Evolutionary conservation across 2,888 invertebrate species (phyloP), one percentile per base, ranked within the genome.

Genomic region (Rhopalosiphum nymphaeae): DNA sequence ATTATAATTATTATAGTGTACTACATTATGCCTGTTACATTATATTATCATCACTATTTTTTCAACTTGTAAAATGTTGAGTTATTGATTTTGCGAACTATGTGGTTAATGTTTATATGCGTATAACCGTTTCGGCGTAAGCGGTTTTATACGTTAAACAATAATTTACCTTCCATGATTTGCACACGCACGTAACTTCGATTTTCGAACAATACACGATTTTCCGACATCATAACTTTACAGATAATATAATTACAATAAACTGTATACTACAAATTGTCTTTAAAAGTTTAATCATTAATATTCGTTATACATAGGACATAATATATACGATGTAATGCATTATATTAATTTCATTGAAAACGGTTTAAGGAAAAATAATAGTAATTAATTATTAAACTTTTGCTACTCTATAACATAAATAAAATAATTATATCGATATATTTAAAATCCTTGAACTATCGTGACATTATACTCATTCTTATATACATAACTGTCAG

Each of bases 231-330:
- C 42, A 57, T 42, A 86, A 92, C 57, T 78, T 87, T 61, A 67
- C 88, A 25, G 42, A 89, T 92, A 92, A 92, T 92, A 46, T 44
- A 78, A 87, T 92, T 91, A 78, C 53, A 46, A 46, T 88, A 85
- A n/a, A 87, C 88, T 88, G 21, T 49, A 53, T 26, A 21, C 61
- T 36, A 57, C 26, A 21, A 67, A 78, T 92, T 89, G 29, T 78
- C 88, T 88, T 53, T 53, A 78, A 88, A 92, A 92, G 92, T 92
- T 92, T 78, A 67, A 88, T 78, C 92, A 92, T 92, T 92, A 92
- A 92, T 92, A 78, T 92, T 92, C 92, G 92, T 92, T 92, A 92
- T 7, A 42, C 92, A 26, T 29, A 25, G 16, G 11, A 36, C 9
- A 53, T 36, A 25, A 36, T 56, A n/a, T 44, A 9, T 61, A 67